Evolutionary conservation across 92 coral and sea anemone genomes (phyloP).

Genomic region (Bergia sp.): DNA sequence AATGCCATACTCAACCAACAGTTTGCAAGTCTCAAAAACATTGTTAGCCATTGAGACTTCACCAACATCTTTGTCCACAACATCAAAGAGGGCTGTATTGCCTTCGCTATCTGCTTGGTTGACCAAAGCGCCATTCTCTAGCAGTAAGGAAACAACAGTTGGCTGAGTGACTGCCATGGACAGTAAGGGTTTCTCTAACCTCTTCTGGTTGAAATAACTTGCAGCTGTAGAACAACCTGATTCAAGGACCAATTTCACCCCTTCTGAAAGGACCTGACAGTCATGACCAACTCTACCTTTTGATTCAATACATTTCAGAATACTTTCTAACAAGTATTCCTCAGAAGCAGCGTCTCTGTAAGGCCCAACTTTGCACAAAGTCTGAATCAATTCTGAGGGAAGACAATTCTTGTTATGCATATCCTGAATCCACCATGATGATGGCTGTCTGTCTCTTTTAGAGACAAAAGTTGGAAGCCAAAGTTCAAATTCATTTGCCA

Average conservation of each 20-base stretch:
- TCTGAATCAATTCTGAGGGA: background rate
- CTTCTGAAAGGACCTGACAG: background rate
- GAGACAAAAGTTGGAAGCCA: background rate
- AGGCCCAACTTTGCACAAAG: slow-evolving; percentile 1
- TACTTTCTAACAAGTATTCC: background rate
- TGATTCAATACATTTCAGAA: background rate
- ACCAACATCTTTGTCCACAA: background rate
- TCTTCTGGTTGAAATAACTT: background rate
- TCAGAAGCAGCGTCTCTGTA: background rate
- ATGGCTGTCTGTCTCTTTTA: background rate
- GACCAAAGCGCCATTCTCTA: background rate
- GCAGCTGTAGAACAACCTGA: background rate
- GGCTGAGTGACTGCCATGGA: background rate
- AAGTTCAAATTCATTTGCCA: background rate
- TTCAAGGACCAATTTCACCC: background rate
- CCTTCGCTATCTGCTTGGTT: background rate
- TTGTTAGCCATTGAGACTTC: background rate
- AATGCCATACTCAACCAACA: background rate
- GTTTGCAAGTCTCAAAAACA: background rate
- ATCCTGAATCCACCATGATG: background rate
- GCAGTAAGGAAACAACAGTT: background rate
- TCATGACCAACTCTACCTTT: background rate
- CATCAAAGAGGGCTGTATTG: background rate
- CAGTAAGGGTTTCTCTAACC: background rate
- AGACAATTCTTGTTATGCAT: background rate